Base-by-base conservation (phyloP, 1,140 invertebrate species). In the Zaprionus ghesquierei region DNA sequence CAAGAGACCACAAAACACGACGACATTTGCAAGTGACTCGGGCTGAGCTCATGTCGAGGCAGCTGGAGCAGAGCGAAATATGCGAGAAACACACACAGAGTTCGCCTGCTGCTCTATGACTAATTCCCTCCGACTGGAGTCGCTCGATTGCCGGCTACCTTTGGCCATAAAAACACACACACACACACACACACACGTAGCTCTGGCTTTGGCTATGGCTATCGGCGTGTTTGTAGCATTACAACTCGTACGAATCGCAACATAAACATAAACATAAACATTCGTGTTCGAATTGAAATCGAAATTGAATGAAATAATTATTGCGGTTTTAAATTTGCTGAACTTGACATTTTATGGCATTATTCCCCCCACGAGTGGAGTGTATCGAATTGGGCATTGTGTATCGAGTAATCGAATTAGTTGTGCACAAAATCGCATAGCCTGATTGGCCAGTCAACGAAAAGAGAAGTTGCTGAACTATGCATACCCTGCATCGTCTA, bases 261-360 rank as follows among this genome's bases (percentile, higher is more conserved):
- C 54, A 61, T 25, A 51, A 66, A 62, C 55, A 75, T 61, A 66
- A 86, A 76, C 78, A 71, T 81, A 75, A 81, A 78, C 56, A 85
- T 87, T 86, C 68, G 72, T 79, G 76, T 82, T 81, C 62, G 63
- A 70, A 79, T 73, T 77, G 63, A 82, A 69, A 62, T 60, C 44
- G 66, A 69, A 81, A 68, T 82, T 77, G 82, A 81, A 87, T 82
- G 79, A 87, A 89, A 82, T 89, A 87, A 84, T 87, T 80, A 80
- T 82, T 58, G 66, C 63, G 73, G 55, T 69, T 50, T 68, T 66
- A 71, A 65, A 80, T 89, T 71, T 77, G 49, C 56, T 71, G 79
- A 87, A 82, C 82, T 86, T 82, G 82, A 89, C 84, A 89, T 89
- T 87, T 82, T 87, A 73, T 46, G 58, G 71, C 58, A 63, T 63